Base-by-base conservation (phyloP, 2,797 vertebrate genomes). In the Phrynocephalus guinanensis region DNA sequence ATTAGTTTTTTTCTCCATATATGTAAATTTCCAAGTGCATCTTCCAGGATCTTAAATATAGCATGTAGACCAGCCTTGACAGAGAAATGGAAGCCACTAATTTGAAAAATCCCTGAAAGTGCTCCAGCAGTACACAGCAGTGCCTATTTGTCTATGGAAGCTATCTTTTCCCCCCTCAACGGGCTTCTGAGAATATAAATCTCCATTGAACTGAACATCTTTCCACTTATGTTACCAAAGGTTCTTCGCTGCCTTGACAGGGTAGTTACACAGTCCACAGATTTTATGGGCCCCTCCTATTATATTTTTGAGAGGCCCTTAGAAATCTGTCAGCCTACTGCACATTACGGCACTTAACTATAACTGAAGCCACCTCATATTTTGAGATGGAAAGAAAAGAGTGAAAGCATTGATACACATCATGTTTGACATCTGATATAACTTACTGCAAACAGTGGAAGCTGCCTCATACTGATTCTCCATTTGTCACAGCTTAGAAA, bases 231-330 rank as follows among this genome's bases (percentile, higher is more conserved):
- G 89, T 92, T 93, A 92, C 84, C 86, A 81, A 86, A 83, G 68
- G 87, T 88, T 89, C 91, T 83, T 84, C 89, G 26, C 86, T 90
- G 50, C 60, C 77, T 93, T 93, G 92, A 86, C 86, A 87, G 67
- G 91, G 90, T 87, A 94, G 63, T 89, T 94, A 87, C 87, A 92
- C 66, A 93, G 66, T 79, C 84, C 87, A 91, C 67, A 78, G 92
- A 88, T 87, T 93, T 91, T 88, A 86, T 86, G 48, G 80, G 38
- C 22, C 81, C 87, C 84, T 91, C 87, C 77, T 80, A 91, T 91
- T 44, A 72, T 84, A 88, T 92, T 91, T 63, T 90, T 82, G 82
- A 30, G 81, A 77, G 79, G 7, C 90, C 89, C 86, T 93, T 77
- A 44, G 82, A 83, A 93, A 89, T 91, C 87, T 92, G 79, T 38